These are phyloP conservation scores for Mycteria americana DNA, from an alignment of 2,797 vertebrate species.

Conservation along the genomic window DNA sequence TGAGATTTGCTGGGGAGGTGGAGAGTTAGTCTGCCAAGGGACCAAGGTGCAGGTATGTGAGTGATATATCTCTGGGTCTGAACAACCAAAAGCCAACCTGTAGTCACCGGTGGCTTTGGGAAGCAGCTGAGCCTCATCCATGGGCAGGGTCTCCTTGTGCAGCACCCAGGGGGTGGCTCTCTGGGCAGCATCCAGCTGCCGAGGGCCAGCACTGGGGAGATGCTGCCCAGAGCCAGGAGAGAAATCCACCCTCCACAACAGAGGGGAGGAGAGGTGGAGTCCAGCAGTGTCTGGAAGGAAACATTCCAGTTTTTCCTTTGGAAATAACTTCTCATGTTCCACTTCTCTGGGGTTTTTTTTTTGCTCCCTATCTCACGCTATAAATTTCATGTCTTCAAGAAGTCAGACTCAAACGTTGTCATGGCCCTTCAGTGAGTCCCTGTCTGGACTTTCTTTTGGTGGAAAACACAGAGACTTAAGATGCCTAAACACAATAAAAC, in stretches of 20 bases:
- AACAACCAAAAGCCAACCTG: not conserved
- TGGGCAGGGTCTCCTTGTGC: not conserved
- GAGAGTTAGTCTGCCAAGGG: not conserved
- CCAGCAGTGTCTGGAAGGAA: not conserved
- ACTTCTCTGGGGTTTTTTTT: not conserved
- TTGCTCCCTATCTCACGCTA: not conserved
- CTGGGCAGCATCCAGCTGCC: not conserved
- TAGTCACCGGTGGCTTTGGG: not conserved
- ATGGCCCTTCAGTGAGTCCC: not conserved
- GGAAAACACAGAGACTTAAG: not conserved
- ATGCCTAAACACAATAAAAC: not conserved
- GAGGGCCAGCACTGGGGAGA: not conserved
- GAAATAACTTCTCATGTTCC: constrained; percentile 10
- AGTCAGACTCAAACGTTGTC: not conserved
- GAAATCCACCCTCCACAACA: not conserved
- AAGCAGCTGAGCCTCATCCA: not conserved
- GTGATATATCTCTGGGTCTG: not conserved
- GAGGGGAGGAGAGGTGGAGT: not conserved
- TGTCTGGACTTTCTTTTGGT: not conserved
- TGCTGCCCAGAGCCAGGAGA: not conserved
- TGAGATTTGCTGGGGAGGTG: not conserved
- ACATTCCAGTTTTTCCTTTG: not conserved
- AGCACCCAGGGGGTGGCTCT: not conserved
- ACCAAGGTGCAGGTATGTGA: accelerated
- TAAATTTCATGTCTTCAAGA: not conserved